Evolutionary conservation across 2,113 vertebrate species (phyloP).

Genomic region (Phodopus roborovskii): DNA sequence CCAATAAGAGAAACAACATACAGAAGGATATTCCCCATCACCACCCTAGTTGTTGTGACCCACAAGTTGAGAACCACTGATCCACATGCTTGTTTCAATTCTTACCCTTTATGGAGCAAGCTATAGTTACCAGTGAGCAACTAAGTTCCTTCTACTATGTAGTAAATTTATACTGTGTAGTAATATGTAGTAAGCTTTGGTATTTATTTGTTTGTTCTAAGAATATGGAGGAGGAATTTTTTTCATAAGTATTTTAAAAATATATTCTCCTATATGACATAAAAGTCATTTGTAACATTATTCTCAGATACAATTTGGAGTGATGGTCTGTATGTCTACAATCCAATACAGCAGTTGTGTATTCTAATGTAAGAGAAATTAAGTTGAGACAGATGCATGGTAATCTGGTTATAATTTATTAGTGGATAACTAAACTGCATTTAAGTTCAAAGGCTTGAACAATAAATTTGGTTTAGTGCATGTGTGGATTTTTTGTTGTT

Average conservation of each 20-base stretch:
- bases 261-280: slow-evolving; percentile 23
- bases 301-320: background rate
- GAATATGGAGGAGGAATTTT: background rate
- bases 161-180: background rate
- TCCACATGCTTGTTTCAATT: slow-evolving; percentile 38
- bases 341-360: background rate
- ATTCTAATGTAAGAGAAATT: background rate
- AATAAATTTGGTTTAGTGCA: slow-evolving; percentile 33
- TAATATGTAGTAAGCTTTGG: background rate
- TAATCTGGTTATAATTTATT: slow-evolving; percentile 37
- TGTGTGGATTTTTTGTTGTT: background rate
- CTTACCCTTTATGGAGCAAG: slow-evolving; percentile 22
- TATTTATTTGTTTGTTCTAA: background rate
- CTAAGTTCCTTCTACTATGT: background rate
- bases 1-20: no score
- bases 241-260: background rate
- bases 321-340: background rate
- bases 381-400: background rate
- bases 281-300: background rate
- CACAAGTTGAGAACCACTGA: background rate
- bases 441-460: slow-evolving; percentile 30
- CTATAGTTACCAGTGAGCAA: background rate
- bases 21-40: no score
- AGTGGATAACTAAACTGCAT: slow-evolving; percentile 19
- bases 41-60: no score